These are phyloP conservation scores for Rhynchophorus ferrugineus DNA, from an alignment of 1,140 invertebrate species.

Conservation along the genomic window DNA sequence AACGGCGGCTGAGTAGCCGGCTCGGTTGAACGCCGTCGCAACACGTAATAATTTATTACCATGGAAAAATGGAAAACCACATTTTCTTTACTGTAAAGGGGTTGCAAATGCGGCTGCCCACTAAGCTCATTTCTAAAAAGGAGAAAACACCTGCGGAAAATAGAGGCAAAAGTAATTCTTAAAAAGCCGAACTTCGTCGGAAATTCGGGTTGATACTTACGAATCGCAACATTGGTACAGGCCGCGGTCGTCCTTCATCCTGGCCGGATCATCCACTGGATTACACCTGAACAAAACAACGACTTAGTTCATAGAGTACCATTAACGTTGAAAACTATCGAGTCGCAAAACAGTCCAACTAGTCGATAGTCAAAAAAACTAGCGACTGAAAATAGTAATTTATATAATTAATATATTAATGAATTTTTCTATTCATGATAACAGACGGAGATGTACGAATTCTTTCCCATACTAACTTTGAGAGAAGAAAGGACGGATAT, in stretches of 20 bases:
- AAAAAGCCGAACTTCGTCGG: constrained; percentile 1
- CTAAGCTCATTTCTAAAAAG: constrained; percentile 16
- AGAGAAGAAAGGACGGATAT: too few species aligned
- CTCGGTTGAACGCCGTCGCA: background rate
- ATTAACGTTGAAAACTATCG: too few species aligned
- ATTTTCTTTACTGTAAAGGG: constrained; percentile 19
- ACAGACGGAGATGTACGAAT: too few species aligned
- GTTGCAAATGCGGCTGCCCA: constrained; percentile 15
- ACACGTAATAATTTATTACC: constrained; percentile 8
- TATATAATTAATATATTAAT: too few species aligned
- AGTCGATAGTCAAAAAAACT: too few species aligned
- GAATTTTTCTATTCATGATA: too few species aligned
- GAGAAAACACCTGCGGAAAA: constrained; percentile 13
- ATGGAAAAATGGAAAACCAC: constrained; percentile 10
- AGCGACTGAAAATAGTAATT: too few species aligned
- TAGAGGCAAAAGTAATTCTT: constrained; percentile 3
- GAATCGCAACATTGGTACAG: constrained; percentile 33
- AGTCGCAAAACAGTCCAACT: too few species aligned
- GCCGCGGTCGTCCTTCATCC: constrained; percentile 30
- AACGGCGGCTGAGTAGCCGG: background rate
- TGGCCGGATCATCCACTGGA: constrained; percentile 27
- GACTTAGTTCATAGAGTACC: too few species aligned
- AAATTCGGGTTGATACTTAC: constrained; percentile 25
- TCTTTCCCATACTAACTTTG: too few species aligned
- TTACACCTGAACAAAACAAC: constrained; percentile 28